phyloP scores from a whole-genome alignment of 2,113 vertebrate species.

The Choloepus hoffmanni region DNA sequence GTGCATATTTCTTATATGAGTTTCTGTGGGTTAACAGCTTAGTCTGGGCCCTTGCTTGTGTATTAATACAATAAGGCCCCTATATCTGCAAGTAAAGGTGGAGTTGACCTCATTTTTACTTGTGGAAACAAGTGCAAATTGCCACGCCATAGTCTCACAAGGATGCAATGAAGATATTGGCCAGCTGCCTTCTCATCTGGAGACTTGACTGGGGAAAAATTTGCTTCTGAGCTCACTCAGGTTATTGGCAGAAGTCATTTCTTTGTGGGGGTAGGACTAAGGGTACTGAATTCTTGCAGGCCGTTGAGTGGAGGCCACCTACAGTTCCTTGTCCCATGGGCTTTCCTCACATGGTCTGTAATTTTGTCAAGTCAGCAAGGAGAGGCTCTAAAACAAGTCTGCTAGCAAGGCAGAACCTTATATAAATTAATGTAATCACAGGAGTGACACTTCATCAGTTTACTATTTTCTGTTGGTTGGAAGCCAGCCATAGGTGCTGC shows the following conservation, averaged over 20 bases:
- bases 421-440: neutral
- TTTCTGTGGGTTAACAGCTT: neutral
- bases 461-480: neutral
- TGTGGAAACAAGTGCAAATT: neutral
- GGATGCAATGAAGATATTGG: neutral
- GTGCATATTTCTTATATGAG: neutral
- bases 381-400: neutral
- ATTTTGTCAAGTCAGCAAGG: neutral
- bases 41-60: neutral
- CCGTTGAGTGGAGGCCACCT: neutral
- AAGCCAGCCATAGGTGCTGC: neutral
- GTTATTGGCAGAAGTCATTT: slow-evolving; percentile 6
- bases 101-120: slow-evolving; percentile 47
- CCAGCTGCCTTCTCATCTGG: neutral
- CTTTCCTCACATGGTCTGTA: neutral
- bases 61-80: no score
- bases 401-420: neutral
- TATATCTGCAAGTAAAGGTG: neutral
- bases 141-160: neutral
- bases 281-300: neutral
- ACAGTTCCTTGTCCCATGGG: neutral
- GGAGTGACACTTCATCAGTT: neutral
- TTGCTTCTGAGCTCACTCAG: neutral
- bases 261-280: neutral
- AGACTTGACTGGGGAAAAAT: neutral